Evolutionary conservation across 1,140 invertebrate genomes (phyloP).

Genomic region (Drosophila saltans): DNA sequence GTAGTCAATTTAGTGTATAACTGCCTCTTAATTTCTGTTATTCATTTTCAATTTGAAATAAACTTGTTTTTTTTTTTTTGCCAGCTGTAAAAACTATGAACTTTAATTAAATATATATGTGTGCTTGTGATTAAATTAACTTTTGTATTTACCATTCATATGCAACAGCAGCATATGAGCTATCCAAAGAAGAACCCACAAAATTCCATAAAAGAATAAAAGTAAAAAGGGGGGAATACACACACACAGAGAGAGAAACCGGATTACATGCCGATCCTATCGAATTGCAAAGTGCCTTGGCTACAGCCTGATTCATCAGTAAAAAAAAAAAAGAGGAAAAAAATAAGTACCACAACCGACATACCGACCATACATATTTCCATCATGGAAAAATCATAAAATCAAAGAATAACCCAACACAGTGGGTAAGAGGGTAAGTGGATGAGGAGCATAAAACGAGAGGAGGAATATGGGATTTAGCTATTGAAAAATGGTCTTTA

Average conservation of each 20-base stretch:
- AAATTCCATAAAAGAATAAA: not conserved
- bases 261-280: constrained; percentile 63
- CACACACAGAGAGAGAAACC: constrained; percentile 9
- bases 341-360: constrained; percentile 25
- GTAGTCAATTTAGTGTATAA: not conserved
- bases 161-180: constrained; percentile 20
- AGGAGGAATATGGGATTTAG: not conserved
- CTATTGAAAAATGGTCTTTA: constrained; percentile 23
- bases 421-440: not conserved
- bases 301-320: constrained; percentile 31
- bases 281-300: constrained; percentile 58
- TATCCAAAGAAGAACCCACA: constrained; percentile 1
- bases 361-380: not conserved
- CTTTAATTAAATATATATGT: constrained; percentile 31
- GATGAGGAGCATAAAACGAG: too few species aligned
- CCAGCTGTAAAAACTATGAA: not conserved
- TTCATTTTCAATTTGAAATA: not conserved
- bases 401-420: constrained; percentile 35
- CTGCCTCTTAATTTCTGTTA: not conserved
- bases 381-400: constrained; percentile 52
- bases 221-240: not conserved
- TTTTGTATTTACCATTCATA: constrained; percentile 13
- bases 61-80: not conserved
- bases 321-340: constrained; percentile 37
- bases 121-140: constrained; percentile 37